Base-by-base conservation (phyloP, 2,797 vertebrate genomes). In the Eleutherodactylus coqui region DNA sequence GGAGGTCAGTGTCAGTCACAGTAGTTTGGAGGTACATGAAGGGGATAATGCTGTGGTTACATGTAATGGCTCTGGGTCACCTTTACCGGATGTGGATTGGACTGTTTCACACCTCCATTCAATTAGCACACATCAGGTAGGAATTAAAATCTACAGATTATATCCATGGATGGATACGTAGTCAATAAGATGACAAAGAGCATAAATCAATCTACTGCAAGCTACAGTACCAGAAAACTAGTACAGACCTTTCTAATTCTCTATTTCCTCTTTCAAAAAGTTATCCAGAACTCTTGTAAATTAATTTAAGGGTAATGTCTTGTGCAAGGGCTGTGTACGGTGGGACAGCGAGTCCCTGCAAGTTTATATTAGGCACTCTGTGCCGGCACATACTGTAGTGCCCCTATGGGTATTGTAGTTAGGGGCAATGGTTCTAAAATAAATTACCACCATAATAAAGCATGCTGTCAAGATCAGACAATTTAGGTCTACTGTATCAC, bases 61-160 rank as follows among this genome's bases (percentile, higher is more conserved):
- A 89, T 99, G 98, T 91, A 99, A 99, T 0, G 98, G 98, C 85
- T 97, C 98, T 0, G 97, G 97, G 21, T 95, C 96, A 0, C 98
- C 98, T 0, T 90, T 99, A 91, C 98, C 98, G 0, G 98, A 99
- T 0, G 98, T 99, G 64, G 98, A 99, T 93, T 99, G 98, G 98
- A 97, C 95, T 0, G 97, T 99, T 86, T 93, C 93, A 0, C 96
- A 95, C 13, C 95, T 99, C 55, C 96, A 97, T 90, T 98, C 98
- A 88, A 98, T 99, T 93, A 98, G 98, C 93, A 98, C 97, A 3
- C 98, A 99, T 92, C 96, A 97, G 96, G 98, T 99, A 90, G 89
- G 91, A 41, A 43, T 7, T 9, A 6, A 36, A 69, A 24, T 41
- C 4, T 45, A 16, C 38, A 27, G 70, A 73, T 45, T 6, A 45